Evolutionary conservation across 2,113 vertebrate genomes (phyloP), one percentile per base, ranked within the genome.

Genomic region (Proterorhinus semilunaris): DNA sequence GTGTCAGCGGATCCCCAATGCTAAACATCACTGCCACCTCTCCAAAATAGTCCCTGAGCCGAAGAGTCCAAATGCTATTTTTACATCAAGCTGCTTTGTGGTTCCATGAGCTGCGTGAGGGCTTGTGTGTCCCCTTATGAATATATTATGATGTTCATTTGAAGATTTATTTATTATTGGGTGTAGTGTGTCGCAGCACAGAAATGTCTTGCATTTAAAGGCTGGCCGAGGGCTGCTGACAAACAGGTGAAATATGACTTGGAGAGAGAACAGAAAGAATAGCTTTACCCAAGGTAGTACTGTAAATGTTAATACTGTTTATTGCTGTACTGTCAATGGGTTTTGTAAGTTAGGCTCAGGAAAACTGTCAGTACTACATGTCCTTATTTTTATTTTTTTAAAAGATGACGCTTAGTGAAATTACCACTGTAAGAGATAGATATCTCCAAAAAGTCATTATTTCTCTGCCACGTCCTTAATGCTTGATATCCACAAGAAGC

Each of bases 21-120:
- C 65, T 70, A 74, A 87, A 79, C 87, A 84, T 88, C 86, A 80
- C 73, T 66, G 68, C 82, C 82, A 83, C 76, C 75, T 84, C 63
- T 47, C 91, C 90, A 89, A 91, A 92, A 92, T 91, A 91, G 91
- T 90, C 90, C 86, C 67, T 63, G 71, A 70, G 70, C 69, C 62
- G 83, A 75, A 80, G 74, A 8, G 68, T 75, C 82, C 66, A 62
- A 54, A 47, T 0, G 21, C 88, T 92, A 91, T 87, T 89, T 89
- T 86, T 89, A 87, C 69, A 75, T 45, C 10, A 4, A 62, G 79
- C 46, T 76, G 77, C 84, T 86, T 89, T 86, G 80, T 85, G 78
- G 82, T 69, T 67, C 66, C 59, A 58, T 15, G 36, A 80, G 68
- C 67, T 76, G 67, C 36, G 68, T 16, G 6, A 66, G 54, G 83